Conservation (phyloP, 2,888 invertebrate species). For the Lobophora halterata region DNA sequence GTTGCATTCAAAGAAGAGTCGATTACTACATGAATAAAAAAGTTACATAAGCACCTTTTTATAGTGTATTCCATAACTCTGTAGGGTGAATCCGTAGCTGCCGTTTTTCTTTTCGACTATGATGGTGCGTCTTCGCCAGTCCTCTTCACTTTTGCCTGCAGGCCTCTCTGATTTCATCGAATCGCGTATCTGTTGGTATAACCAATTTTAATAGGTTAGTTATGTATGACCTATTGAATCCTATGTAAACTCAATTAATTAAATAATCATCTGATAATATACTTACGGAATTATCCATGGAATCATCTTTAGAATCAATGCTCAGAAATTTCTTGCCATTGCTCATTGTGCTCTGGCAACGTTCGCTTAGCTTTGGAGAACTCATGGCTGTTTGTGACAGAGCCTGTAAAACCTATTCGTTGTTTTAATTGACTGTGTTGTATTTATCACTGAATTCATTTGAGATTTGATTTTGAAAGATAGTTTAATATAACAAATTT, state of each 20-base stretch:
- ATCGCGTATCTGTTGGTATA: slow-evolving; percentile 61
- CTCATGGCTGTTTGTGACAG: slow-evolving; percentile 50
- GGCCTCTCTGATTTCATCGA: slow-evolving; percentile 63
- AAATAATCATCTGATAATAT: slow-evolving; percentile 2
- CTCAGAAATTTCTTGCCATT: slow-evolving; percentile 61
- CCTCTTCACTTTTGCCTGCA: slow-evolving; percentile 84
- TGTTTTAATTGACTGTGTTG: slow-evolving; percentile 12
- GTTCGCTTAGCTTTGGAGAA: slow-evolving; percentile 69
- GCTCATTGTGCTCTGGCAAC: slow-evolving; percentile 65
- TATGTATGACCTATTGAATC: too few relatives aligned
- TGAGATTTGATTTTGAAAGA: too few relatives aligned
- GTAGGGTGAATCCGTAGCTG: slow-evolving; percentile 96
- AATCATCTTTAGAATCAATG: slow-evolving; percentile 67
- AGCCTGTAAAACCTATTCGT: not conserved
- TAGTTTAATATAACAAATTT: too few relatives aligned
- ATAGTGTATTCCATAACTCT: slow-evolving; percentile 98
- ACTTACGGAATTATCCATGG: slow-evolving; percentile 72
- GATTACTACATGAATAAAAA: not conserved
- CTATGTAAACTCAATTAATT: too few relatives aligned
- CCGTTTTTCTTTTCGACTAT: slow-evolving; percentile 95
- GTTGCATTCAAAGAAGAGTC: too few relatives aligned
- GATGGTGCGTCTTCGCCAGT: slow-evolving; percentile 93
- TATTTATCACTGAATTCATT: not conserved
- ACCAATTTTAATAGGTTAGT: too few relatives aligned
- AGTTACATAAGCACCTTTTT: slow-evolving; percentile 79